Evolutionary conservation across 1,140 invertebrate genomes (phyloP).

Genomic region (Lethrus apterus): DNA sequence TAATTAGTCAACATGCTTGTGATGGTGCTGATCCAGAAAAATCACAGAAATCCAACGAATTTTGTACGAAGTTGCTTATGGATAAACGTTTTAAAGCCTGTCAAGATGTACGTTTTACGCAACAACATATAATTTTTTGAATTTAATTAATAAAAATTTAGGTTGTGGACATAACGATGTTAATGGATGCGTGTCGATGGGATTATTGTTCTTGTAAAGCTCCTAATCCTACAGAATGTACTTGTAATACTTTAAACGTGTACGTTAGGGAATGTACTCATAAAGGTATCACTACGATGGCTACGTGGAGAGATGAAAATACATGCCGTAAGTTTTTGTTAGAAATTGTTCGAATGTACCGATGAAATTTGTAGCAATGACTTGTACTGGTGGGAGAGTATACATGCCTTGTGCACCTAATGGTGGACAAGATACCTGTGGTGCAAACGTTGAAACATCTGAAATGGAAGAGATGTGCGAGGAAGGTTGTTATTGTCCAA

Average conservation of each 20-base stretch:
- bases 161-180: constrained; percentile 48
- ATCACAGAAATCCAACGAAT: constrained; percentile 45
- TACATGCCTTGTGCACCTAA: constrained; percentile 63
- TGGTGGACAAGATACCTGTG: constrained; percentile 42
- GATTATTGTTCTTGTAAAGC: constrained; percentile 68
- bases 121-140: background rate
- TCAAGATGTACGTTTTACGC: constrained; percentile 46
- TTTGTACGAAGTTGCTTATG: constrained; percentile 55
- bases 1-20: constrained; percentile 48
- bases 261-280: constrained; percentile 68
- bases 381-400: constrained; percentile 57
- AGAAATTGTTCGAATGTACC: background rate
- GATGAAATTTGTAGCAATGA: constrained; percentile 51
- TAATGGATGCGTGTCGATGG: constrained; percentile 61
- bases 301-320: constrained; percentile 63
- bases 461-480: constrained; percentile 52
- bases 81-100: constrained; percentile 59
- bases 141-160: constrained; percentile 22
- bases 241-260: constrained; percentile 67
- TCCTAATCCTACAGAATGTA: constrained; percentile 53
- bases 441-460: constrained; percentile 31
- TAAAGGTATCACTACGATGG: constrained; percentile 52
- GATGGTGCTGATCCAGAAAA: constrained; percentile 23
- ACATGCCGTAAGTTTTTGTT: constrained; percentile 64
- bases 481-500: constrained; percentile 82